Base-by-base conservation (phyloP, 2,888 invertebrate species). In the Rhagium mordax region DNA sequence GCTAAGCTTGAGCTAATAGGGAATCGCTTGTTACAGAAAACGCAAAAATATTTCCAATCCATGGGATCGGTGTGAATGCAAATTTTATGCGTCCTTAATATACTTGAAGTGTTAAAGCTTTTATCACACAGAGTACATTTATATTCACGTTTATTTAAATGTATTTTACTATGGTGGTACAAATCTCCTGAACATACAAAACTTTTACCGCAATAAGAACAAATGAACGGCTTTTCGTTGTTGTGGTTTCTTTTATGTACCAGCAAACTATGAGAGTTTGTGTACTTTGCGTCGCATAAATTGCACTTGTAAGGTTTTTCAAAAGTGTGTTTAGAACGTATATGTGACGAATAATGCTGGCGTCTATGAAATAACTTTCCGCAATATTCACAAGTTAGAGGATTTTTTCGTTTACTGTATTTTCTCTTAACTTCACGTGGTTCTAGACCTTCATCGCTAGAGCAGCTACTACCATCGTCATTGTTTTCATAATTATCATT, bases 191-290 rank as follows among this genome's bases (percentile, higher is more conserved):
- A 81, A 64, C 81, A 81, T 3, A 80, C 81, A 71, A 81, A 88
- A 53, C 77, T 87, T 81, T 90, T 90, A 0, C 82, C 82, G 60
- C 82, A 82, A 29, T 76, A 78, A 7, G 79, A 79, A 60, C 82
- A 82, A 49, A 82, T 74, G 62, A 81, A 82, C 0, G 82, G 81
- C 64, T 79, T 79, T 66, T 82, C 82, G 59, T 82, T 80, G 48
- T 79, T 82, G 59, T 82, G 82, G 20, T 81, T 81, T 60, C 82
- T 75, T 72, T 79, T 81, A 61, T 84, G 84, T 4, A 83, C 80
- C 18, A 83, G 64, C 18, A 84, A 62, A 69, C 81, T 82, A 51
- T 83, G 83, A 13, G 82, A 82, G 10, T 79, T 81, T 2, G 81
- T 76, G 55, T 81, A 83, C 20, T 78, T 79, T 18, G 82, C 82